Base-by-base conservation (phyloP, 2,888 invertebrate genomes). In the Crocallis elinguaria region DNA sequence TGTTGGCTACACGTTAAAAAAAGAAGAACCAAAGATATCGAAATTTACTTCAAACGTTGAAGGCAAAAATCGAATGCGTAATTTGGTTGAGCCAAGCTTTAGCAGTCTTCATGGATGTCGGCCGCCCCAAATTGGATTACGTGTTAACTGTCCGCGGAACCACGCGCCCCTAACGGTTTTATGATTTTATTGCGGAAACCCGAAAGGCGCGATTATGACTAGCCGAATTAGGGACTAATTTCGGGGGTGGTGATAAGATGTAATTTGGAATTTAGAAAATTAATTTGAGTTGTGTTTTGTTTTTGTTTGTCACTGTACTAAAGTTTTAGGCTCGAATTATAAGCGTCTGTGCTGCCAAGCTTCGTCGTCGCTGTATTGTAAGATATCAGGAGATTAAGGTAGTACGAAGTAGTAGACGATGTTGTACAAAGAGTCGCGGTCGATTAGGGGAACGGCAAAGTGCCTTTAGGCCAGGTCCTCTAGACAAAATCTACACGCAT, bases 121-220 rank as follows among this genome's bases (percentile, higher is more conserved):
- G 67, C 67, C 75, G 69, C 63, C 76, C 64, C 73, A 88, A 89
- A 90, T 90, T 89, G 88, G 90, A 90, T 90, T 90, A 90, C 83
- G 79, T 77, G 84, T 74, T 80, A 84, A 85, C 79, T 78, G 81
- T 74, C 80, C 73, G 69, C 73, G 66, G 73, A 69, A 69, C 60
- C 53, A 49, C 53, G 48, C 48, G 48, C 53, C 69, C 65, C 69
- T 82, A 83, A 85, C 77, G 80, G 75, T 85, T 90, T 89, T 84
- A 87, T 87, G 79, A 86, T 87, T 84, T 86, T 84, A 86, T 82
- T 83, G 82, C 75, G 71, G 71, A 64, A 65, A 77, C 74, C 77
- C 67, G 76, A 86, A 53, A 82, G 75, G 73, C 69, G 65, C 64
- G 79, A 82, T 84, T 83, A 84, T 78, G 69, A 73, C 69, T 62